Evolutionary conservation across 37 sponge, comb jelly and placozoan species (phyloP).

Genomic region (Hexactinellida sp.): DNA sequence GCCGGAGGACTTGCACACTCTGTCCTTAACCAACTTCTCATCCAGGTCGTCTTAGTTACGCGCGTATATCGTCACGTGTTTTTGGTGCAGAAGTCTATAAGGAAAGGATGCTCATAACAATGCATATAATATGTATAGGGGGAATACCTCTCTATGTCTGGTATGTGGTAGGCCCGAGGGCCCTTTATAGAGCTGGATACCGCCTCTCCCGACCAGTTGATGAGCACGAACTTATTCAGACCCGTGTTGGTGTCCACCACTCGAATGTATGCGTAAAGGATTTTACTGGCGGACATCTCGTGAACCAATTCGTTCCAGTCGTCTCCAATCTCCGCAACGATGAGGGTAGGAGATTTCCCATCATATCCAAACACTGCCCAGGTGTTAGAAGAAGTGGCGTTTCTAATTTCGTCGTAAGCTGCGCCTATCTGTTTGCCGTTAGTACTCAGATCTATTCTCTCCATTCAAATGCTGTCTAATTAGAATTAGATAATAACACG

Average conservation of each 20-base stretch:
- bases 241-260: constrained; percentile 73
- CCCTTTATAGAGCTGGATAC: constrained; percentile 61
- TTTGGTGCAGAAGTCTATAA: constrained; percentile 26
- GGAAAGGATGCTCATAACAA: background rate
- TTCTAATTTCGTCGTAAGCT: background rate
- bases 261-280: constrained; percentile 59
- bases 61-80: constrained; percentile 77
- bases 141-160: constrained; percentile 35
- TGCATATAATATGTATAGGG: background rate
- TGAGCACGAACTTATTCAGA: constrained; percentile 58
- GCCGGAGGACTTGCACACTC: constrained; percentile 79
- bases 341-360: constrained; percentile 51
- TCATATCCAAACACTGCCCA: constrained; percentile 82
- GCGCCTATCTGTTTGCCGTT: background rate
- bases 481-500: too few species aligned
- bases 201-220: constrained; percentile 78
- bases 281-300: constrained; percentile 62
- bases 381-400: background rate
- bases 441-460: background rate
- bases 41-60: constrained; percentile 73
- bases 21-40: constrained; percentile 41
- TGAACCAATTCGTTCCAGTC: constrained; percentile 62
- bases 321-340: constrained; percentile 68
- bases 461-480: too few species aligned
- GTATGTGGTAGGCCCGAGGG: constrained; percentile 50